Base-by-base conservation (phyloP, 2,797 vertebrate species). In the Rhinatrema bivittatum region DNA sequence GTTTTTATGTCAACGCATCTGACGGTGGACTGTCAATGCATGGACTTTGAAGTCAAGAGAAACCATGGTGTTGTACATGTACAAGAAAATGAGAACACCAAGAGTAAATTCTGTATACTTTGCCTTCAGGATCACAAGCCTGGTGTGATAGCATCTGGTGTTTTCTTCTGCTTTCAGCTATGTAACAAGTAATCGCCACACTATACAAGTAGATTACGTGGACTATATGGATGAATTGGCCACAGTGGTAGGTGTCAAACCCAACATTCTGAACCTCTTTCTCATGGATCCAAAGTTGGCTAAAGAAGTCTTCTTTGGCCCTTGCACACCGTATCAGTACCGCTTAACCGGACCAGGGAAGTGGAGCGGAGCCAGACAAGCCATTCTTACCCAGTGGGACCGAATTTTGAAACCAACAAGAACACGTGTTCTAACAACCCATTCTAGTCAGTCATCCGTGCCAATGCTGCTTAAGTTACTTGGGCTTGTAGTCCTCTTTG, bases 341-440 rank as follows among this genome's bases (percentile, higher is more conserved):
- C 70, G 74, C 4, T 58, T 94, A 41, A 54, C 9, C 2, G 89
- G 90, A 4, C 83, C 87, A 0, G 81, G 89, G 16, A 31, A 24
- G 38, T 95, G 91, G 90, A 39, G 65, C 1, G 88, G 86, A 35
- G 89, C 89, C 29, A 74, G 77, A 29, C 67, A 79, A 12, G 82
- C 88, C 48, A 91, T 92, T 55, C 52, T 89, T 32, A 82, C 70
- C 15, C 89, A 91, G 37, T 91, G 88, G 90, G 76, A 87, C 8
- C 48, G 82, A 1, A 62, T 77, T 6, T 1, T 78, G 39, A 78
- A 76, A 32, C 84, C 72, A 28, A 86, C 79, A 2, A 86, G 54
- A 60, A 90, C 81, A 2, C 71, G 84, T 36, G 39, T 56, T 9
- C 46, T 76, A 28, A 22, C n/a, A n/a, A 41, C 10, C 39, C 29